Base-by-base conservation (phyloP, 2,888 invertebrate genomes). In the Chymomyza caudatula region DNA sequence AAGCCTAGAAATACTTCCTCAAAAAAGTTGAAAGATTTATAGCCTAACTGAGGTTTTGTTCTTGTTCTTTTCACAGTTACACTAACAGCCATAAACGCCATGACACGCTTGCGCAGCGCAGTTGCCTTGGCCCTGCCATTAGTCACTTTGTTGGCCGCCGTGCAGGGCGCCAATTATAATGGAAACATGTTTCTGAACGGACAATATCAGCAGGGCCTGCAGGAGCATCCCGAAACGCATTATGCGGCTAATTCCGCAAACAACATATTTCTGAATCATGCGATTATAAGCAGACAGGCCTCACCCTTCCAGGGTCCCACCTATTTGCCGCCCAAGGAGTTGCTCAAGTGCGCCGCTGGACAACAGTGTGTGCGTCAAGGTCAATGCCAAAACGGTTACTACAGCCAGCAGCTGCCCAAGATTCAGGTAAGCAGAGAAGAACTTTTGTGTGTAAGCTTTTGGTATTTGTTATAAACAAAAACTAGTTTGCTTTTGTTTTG, bases 101-200 rank as follows among this genome's bases (percentile, higher is more conserved):
- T 79, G 84, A 74, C 67, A 64, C 76, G 80, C 76, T 83, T 78
- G 78, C 76, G 79, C 71, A 70, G 77, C 63, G 63, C 69, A 51
- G 60, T 78, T 44, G 47, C 71, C 44, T 61, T 83, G 57, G 77
- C 77, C 65, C 61, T 86, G 58, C 65, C 70, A 44, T 59, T 86
- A 73, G 77, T 78, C 73, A 64, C 74, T 20, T 49, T 77, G 2
- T 20, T 71, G 55, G 54, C 54, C 29, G 8, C 23, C 6, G 71
- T 61, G 4, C 60, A 63, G 22, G 69, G 63, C 37, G 70, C 77
- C 57, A 87, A 85, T 67, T 88, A 88, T 37, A 71, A 80, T 47
- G 73, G 74, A 22, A 89, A 89, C 67, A 88, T 89, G 80, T 89
- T 89, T 74, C 88, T 89, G 43, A 87, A 87, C 60, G 89, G 89